Conservation (phyloP, 64 coral and sea anemone genomes). For the Catalaphyllia jardinei region DNA sequence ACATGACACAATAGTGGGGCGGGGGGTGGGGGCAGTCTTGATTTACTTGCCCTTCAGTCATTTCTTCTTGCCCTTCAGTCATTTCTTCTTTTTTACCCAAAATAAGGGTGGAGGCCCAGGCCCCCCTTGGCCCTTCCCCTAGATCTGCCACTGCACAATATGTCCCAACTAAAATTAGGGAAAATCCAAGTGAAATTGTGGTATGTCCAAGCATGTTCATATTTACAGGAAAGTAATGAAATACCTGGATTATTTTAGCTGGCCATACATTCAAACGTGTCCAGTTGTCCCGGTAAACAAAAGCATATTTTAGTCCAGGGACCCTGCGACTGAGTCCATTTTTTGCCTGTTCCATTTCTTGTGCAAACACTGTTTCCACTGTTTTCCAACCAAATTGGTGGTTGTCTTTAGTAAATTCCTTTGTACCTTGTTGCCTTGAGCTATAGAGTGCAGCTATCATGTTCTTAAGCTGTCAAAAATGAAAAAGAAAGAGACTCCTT, state of each 20-base stretch:
- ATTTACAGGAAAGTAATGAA: not conserved
- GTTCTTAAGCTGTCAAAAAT: not conserved
- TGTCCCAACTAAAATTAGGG: not conserved
- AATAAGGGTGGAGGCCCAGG: too few relatives aligned
- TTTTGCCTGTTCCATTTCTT: conserved; percentile 10
- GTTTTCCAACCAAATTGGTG: conserved; percentile 16
- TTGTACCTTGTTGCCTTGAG: not conserved
- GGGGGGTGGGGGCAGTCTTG: too few relatives aligned
- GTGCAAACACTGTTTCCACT: not conserved
- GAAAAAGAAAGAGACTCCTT: not conserved
- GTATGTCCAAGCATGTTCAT: not conserved
- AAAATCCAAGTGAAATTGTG: not conserved
- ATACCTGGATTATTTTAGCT: not conserved
- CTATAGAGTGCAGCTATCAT: conserved; percentile 37
- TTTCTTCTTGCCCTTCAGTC: too few relatives aligned
- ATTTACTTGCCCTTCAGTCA: too few relatives aligned
- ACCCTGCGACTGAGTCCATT: not conserved
- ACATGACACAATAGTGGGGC: too few relatives aligned
- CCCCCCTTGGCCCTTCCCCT: too few relatives aligned
- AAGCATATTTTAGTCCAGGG: conserved; percentile 28
- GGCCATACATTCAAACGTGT: conserved; percentile 30
- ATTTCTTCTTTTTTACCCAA: too few relatives aligned
- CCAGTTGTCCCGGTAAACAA: conserved; percentile 31
- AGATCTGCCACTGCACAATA: too few relatives aligned
- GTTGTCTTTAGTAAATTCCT: not conserved